Evolutionary conservation across 2,113 vertebrate genomes (phyloP).

Genomic region (Crypturellus undulatus): DNA sequence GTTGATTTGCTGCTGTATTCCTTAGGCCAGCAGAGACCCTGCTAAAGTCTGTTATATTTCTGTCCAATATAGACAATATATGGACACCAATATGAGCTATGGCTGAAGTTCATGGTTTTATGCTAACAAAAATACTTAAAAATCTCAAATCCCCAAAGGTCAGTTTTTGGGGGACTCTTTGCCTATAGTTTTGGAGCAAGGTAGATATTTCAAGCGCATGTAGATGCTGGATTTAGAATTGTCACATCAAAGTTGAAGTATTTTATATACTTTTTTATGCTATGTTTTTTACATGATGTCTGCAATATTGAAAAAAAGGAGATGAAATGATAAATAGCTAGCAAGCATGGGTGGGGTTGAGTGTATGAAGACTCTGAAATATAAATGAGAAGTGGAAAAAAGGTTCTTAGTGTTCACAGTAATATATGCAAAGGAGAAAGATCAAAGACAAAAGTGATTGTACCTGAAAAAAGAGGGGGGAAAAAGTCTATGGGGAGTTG

Average conservation of each 20-base stretch:
- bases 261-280: neutral
- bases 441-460: neutral
- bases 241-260: neutral
- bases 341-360: neutral
- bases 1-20: neutral
- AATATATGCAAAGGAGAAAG: neutral
- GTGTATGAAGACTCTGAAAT: neutral
- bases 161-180: neutral
- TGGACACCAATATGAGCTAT: neutral
- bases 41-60: neutral
- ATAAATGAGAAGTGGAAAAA: neutral
- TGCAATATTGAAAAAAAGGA: neutral
- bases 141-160: neutral
- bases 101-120: neutral
- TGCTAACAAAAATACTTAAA: neutral
- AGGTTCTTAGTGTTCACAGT: neutral
- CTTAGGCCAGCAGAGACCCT: neutral
- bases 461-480: neutral
- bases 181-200: neutral
- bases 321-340: neutral
- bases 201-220: neutral
- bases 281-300: neutral
- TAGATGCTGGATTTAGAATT: neutral
- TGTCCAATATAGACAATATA: neutral
- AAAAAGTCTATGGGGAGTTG: neutral